phyloP scores from a whole-genome alignment of 2,888 invertebrate species.

The Sepioteuthis lessoniana region DNA sequence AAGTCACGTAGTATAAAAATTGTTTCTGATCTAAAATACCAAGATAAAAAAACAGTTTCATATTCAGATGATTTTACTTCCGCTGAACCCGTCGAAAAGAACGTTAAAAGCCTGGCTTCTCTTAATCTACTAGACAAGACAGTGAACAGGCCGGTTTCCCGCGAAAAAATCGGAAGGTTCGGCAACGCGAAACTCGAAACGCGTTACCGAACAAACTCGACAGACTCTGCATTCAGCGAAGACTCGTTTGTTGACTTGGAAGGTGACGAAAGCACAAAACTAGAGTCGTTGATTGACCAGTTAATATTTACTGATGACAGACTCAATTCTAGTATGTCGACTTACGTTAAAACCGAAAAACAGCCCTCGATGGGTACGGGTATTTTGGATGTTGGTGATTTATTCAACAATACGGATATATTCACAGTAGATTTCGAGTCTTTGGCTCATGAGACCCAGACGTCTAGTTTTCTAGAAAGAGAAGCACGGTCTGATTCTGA shows the following conservation, averaged over 20 bases:
- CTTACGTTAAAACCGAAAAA: neutral
- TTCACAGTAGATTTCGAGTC: neutral
- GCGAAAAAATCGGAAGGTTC: neutral
- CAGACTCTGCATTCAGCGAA: neutral
- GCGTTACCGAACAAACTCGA: neutral
- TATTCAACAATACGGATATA: neutral
- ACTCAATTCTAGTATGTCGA: neutral
- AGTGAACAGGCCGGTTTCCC: neutral
- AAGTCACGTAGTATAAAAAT: neutral
- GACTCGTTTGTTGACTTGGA: neutral
- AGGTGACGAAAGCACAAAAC: neutral
- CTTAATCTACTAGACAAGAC: neutral
- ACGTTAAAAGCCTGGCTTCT: neutral
- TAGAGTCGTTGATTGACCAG: slow-evolving; percentile 35
- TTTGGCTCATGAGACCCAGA: neutral
- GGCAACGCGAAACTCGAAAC: neutral
- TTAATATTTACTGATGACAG: neutral
- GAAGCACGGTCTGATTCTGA: neutral
- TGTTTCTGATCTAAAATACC: neutral
- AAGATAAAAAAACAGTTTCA: neutral
- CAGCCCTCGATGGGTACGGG: neutral
- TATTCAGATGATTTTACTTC: neutral
- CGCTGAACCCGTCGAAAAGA: neutral
- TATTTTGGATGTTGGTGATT: neutral
- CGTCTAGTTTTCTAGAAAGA: neutral